Percentiles rank a stretch among this genome's conserved stretches.
Conservation (phyloP, 1,140 invertebrate genomes). For the Listronotus oregonensis region DNA sequence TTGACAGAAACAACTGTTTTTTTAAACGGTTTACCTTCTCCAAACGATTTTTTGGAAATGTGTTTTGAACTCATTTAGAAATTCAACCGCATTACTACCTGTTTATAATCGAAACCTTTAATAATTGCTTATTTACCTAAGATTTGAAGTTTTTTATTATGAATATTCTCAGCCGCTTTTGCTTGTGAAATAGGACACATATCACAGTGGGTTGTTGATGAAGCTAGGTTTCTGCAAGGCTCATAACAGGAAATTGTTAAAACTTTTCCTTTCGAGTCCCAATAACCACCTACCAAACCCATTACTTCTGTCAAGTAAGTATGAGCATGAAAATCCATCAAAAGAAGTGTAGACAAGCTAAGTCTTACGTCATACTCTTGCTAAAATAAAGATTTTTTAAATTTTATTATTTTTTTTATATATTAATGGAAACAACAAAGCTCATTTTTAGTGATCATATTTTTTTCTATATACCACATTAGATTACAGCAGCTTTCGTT, state of each 20-base stretch:
- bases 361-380: conserved; percentile 67
- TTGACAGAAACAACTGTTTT: no score
- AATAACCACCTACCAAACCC: conserved; percentile 69
- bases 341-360: conserved; percentile 63
- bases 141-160: conserved; percentile 34
- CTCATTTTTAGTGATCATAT: not conserved
- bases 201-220: conserved; percentile 72
- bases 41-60: no score
- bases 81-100: no score
- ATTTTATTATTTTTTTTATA: not conserved
- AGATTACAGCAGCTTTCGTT: no score
- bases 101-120: no score
- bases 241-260: conserved; percentile 61
- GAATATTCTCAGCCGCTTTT: conserved; percentile 62
- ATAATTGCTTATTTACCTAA: conserved; percentile 11
- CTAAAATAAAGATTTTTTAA: conserved; percentile 52
- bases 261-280: conserved; percentile 47
- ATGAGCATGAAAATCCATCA: conserved; percentile 74
- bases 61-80: no score
- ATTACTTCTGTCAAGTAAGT: conserved; percentile 71
- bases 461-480: no score
- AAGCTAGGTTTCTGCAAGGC: conserved; percentile 61
- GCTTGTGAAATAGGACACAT: conserved; percentile 68
- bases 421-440: not conserved
- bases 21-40: no score